These are phyloP conservation scores for Heliocidaris tuberculata DNA, from an alignment of 35 echinoderm and acorn worm genomes.

Conservation along the genomic window DNA sequence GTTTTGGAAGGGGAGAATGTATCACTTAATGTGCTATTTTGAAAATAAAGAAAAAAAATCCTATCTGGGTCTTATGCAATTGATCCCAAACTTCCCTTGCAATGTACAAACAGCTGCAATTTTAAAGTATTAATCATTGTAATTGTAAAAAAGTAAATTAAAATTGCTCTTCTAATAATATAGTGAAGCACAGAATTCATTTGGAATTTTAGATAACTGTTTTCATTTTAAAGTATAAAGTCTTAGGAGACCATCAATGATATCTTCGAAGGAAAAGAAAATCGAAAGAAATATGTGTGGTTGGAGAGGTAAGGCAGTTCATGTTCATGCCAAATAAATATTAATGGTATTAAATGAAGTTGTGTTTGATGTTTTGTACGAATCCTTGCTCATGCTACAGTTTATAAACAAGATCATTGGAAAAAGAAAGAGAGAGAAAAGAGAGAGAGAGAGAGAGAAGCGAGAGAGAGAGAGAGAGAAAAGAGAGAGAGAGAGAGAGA, in stretches of 20 bases:
- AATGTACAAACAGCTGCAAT: not conserved
- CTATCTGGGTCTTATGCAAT: not conserved
- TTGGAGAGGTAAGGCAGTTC: not conserved
- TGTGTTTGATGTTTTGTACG: not conserved
- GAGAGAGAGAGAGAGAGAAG: not conserved
- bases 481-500: not conserved
- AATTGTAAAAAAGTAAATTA: not conserved
- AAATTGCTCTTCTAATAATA: not conserved
- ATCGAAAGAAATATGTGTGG: not conserved
- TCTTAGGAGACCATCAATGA: not conserved
- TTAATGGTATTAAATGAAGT: not conserved
- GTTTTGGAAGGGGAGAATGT: not conserved
- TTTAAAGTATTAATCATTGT: not conserved
- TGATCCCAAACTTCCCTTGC: not conserved
- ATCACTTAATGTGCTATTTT: too few species aligned
- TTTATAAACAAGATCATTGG: too few species aligned
- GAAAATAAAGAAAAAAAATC: not conserved
- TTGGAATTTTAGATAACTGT: not conserved
- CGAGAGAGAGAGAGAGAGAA: not conserved
- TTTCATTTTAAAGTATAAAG: not conserved
- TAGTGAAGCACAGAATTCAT: too few species aligned
- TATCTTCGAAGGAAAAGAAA: not conserved
- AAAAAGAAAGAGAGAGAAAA: too few species aligned
- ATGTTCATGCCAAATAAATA: not conserved
- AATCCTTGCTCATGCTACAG: not conserved